Base-by-base conservation (phyloP, 1,140 invertebrate genomes). In the Schlechtendalia chinensis region DNA sequence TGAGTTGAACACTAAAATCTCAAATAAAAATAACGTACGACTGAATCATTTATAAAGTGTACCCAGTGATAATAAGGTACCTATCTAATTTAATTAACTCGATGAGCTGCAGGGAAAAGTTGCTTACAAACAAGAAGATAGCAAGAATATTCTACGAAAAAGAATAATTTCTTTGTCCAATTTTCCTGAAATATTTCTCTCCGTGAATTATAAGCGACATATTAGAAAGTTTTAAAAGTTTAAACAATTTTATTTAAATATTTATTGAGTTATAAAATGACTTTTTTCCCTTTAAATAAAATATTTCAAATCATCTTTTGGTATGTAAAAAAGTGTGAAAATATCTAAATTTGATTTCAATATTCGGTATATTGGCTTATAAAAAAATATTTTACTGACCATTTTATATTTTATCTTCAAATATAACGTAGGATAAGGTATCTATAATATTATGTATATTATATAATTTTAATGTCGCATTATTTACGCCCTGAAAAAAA, bases 31-130 rank as follows among this genome's bases (percentile, higher is more conserved):
- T 19, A 39, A 32, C 2, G 16, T 32, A n/a, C 29, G 32, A 24
- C 8, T 65, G 29, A 39, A 39, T 32, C 29, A 12, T 39, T n/a
- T 17, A 39, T 65, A 32, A n/a, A 65, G 17, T n/a, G 19, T 12
- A 32, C 3, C 29, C 27, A 29, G 6, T 39, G 8, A 39, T 39
- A 39, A 61, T 29, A 17, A 29, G 24, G 6, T 61, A 63, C 17
- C 5, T n/a, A n/a, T 16, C n/a, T n/a, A n/a, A n/a, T 1, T 65
- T 65, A 65, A 65, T 65, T 65, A 65, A 65, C 29, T 65, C 29
- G 17, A 27, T 0, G 29, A 2, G 10, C 29, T 8, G 32, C 32
- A 39, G 32, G 32, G 29, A 32, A 11, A n/a, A 65, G 61, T 32
- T 32, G 61, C 5, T 65, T 65, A 39, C 61, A 65, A 65, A 65